These are phyloP conservation scores for Aphodius sticticus DNA, from an alignment of 2,888 invertebrate genomes.

Conservation along the genomic window DNA sequence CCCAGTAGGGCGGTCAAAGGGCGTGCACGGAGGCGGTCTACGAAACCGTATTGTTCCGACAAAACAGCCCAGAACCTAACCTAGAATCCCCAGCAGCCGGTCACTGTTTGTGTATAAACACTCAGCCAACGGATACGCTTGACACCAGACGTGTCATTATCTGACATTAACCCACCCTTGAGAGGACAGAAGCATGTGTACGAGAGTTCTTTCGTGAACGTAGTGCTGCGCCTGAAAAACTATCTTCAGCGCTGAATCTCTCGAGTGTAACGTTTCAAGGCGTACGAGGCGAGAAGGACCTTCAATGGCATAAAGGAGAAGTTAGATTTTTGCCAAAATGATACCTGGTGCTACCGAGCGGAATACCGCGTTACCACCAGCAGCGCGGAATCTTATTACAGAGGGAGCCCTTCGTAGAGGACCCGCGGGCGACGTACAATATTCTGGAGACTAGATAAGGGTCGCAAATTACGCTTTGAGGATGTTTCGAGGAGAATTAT, in stretches of 20 bases:
- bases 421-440: no score
- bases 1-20: constrained; percentile 41
- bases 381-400: no score
- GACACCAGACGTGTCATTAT: constrained; percentile 42
- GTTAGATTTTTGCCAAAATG: background rate
- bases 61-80: background rate
- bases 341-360: no score
- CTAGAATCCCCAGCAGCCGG: constrained; percentile 31
- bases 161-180: constrained; percentile 36
- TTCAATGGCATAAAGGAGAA: background rate
- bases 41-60: constrained; percentile 42
- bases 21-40: constrained; percentile 40
- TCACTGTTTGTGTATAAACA: constrained; percentile 44
- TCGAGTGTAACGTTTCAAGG: background rate
- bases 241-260: constrained; percentile 15
- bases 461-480: no score
- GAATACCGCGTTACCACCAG: background rate
- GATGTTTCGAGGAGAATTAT: no score
- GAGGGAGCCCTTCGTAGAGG: no score
- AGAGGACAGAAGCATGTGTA: constrained; percentile 34
- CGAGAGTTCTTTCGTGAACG: constrained; percentile 34
- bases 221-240: constrained; percentile 23
- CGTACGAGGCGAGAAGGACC: background rate
- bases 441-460: no score
- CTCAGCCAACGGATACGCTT: constrained; percentile 39